Conservation (phyloP, 2,888 invertebrate genomes). For the Drosophila eohydei region DNA sequence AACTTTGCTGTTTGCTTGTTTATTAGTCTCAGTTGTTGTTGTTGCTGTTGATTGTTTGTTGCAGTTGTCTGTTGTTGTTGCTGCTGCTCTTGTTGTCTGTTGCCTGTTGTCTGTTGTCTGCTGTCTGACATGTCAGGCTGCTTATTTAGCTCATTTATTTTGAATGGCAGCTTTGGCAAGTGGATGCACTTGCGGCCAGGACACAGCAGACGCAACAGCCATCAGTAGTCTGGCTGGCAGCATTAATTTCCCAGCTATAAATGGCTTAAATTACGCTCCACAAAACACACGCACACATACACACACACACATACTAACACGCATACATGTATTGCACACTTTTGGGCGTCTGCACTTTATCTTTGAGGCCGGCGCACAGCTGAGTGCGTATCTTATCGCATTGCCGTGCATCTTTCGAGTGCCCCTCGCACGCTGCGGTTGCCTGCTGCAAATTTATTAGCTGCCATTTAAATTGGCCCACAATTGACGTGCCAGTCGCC, state of each 20-base stretch:
- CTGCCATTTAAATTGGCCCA: slow-evolving; percentile 68
- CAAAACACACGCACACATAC: slow-evolving; percentile 11
- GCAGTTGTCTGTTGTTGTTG: slow-evolving; percentile 36
- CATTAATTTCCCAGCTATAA: slow-evolving; percentile 70
- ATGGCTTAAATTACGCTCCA: slow-evolving; percentile 66
- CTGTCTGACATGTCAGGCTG: slow-evolving; percentile 68
- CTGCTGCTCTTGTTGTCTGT: slow-evolving; percentile 18
- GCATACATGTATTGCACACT: slow-evolving; percentile 45
- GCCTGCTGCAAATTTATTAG: slow-evolving; percentile 74
- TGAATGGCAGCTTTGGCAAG: slow-evolving; percentile 72
- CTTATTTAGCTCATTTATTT: slow-evolving; percentile 82
- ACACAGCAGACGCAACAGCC: slow-evolving; percentile 22
- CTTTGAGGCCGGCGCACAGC: slow-evolving; percentile 36
- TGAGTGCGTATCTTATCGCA: slow-evolving; percentile 46
- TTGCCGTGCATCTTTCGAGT: slow-evolving; percentile 35
- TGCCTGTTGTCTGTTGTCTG: slow-evolving; percentile 31
- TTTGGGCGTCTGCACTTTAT: slow-evolving; percentile 56
- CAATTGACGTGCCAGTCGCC: slow-evolving; percentile 48
- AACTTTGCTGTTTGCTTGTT: slow-evolving; percentile 73
- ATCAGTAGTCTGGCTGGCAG: slow-evolving; percentile 38
- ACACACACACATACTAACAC: slow-evolving; percentile 4
- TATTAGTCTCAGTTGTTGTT: slow-evolving; percentile 61
- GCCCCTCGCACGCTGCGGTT: slow-evolving; percentile 47
- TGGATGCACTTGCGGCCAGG: slow-evolving; percentile 69
- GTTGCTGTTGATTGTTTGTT: slow-evolving; percentile 42